Conservation (phyloP, 2,113 vertebrate species). For the Phoenicopterus ruber region DNA sequence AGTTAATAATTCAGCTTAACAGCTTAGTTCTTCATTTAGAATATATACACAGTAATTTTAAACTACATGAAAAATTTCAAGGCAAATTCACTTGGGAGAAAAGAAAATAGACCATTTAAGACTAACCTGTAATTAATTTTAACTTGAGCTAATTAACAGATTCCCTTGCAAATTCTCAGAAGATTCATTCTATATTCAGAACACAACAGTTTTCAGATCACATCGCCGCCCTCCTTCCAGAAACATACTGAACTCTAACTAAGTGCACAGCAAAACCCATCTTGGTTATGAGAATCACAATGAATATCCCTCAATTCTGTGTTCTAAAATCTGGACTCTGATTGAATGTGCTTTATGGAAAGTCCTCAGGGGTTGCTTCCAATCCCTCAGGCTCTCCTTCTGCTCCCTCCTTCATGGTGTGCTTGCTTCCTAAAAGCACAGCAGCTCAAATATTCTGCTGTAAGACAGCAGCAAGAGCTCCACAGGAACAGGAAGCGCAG, state of each 20-base stretch:
- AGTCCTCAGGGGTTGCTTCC: not conserved
- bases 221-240: accelerated
- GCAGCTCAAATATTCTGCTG: not conserved
- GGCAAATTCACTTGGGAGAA: slow-evolving; percentile 10
- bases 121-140: slow-evolving; percentile 57
- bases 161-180: slow-evolving; percentile 17
- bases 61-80: not conserved
- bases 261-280: not conserved
- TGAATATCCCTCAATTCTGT: not conserved
- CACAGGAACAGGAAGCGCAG: not conserved
- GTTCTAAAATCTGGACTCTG: not conserved
- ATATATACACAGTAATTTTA: not conserved
- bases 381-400: not conserved
- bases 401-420: not conserved
- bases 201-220: not conserved
- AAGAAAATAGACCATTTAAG: slow-evolving; percentile 15
- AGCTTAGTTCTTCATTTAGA: not conserved
- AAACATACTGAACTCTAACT: not conserved
- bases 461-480: too few relatives aligned
- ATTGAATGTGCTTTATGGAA: not conserved
- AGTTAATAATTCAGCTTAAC: not conserved
- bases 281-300: not conserved
- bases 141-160: slow-evolving; percentile 39
- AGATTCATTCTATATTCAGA: not conserved
- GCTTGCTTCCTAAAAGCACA: not conserved